Base-by-base conservation (phyloP, 1,140 invertebrate species). In the Drosophila navojoa region DNA sequence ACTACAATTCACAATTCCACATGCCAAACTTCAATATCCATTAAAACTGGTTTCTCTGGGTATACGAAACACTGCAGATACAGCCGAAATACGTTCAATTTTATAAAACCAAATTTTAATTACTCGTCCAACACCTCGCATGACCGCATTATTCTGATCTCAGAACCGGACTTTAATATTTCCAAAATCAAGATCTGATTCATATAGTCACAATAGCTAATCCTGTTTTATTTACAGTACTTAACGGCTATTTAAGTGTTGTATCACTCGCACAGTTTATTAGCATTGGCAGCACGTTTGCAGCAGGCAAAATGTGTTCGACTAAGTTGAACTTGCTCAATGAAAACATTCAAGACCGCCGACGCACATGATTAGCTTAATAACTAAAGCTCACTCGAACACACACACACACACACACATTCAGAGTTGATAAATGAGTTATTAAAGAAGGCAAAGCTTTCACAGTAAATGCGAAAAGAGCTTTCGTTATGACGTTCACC, bases 261-360 rank as follows among this genome's bases (percentile, higher is more conserved):
- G 63, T 40, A 71, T 60, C 49, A 67, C 9, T 40, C 19, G 13
- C 4, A 60, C 3, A 29, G n/a, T 45, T 59, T 47, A n/a, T 59
- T 72, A 53, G 29, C 10, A 86, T 87, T 78, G 70, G 15, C 19
- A 58, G 50, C 81, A 86, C 81, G 81, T 86, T 67, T 40, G 58
- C 55, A 62, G 44, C 59, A 72, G 58, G 53, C 47, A 45, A 57
- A 40, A 62, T 67, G 60, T 47, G 47, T 53, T 75, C 35, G 35
- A 3, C 38, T 45, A 66, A 11, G 10, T 38, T 55, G 53, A 63
- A 80, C 73, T 74, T 84, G 72, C 64, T 75, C 73, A 62, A 64
- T 64, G 73, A 72, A 73, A 74, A 70, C 1, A 50, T 70, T 86
- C 81, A 85, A 69, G 75, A 86, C 49, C 61, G 55, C 52, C 32